phyloP scores from a whole-genome alignment of 2,888 invertebrate species.

The Tachina fera region DNA sequence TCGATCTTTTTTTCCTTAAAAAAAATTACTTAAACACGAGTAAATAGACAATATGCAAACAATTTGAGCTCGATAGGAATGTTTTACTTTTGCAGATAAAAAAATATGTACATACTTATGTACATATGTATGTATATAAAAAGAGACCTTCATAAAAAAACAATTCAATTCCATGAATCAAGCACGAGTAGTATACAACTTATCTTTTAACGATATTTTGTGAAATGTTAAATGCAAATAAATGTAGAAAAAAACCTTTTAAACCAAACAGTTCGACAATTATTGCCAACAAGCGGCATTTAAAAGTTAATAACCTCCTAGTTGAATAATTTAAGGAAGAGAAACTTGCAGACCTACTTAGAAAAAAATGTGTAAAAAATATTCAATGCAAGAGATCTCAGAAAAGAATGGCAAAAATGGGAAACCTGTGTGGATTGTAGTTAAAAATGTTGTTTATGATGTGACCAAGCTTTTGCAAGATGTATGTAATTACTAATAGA shows the following conservation, averaged over 20 bases:
- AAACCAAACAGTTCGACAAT: constrained; percentile 24
- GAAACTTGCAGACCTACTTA: neutral
- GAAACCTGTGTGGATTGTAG: constrained; percentile 86
- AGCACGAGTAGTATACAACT: constrained; percentile 15
- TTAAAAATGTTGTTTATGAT: constrained; percentile 88
- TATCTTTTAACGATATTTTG: constrained; percentile 29
- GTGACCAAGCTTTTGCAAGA: constrained; percentile 86
- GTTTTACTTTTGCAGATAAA: constrained; percentile 30
- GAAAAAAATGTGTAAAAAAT: constrained; percentile 72
- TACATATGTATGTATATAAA: no score
- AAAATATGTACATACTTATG: no score
- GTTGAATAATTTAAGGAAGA: neutral
- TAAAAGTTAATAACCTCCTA: constrained; percentile 39
- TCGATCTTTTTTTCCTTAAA: constrained; percentile 42
- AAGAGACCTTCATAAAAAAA: constrained; percentile 11
- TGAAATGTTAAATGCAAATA: constrained; percentile 43
- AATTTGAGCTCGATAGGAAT: constrained; percentile 36
- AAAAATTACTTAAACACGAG: constrained; percentile 17
- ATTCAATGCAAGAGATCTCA: constrained; percentile 85
- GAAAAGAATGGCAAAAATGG: constrained; percentile 85
- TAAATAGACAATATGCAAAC: constrained; percentile 53
- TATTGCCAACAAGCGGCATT: constrained; percentile 28
- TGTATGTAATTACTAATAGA: constrained; percentile 82
- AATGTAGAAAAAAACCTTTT: constrained; percentile 52
- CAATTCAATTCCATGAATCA: constrained; percentile 28